Evolutionary conservation across 2,888 invertebrate genomes (phyloP), one percentile per base, ranked within the genome.

Genomic region (Criorhina ranunculi): DNA sequence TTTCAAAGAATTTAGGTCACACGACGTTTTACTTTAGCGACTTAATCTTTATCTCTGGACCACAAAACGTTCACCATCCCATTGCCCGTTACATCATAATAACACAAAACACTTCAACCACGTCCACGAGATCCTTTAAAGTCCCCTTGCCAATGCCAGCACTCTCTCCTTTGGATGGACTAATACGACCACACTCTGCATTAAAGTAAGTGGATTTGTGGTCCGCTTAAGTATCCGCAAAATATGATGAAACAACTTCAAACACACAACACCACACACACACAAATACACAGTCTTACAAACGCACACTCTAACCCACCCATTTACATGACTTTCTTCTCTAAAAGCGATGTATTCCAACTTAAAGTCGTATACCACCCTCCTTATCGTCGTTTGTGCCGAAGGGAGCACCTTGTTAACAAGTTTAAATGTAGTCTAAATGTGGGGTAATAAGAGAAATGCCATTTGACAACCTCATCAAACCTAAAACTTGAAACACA

Each of bases 191-290:
- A 29, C 81, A 77, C 31, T 59, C 70, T 69, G 55, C 77, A 81
- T 77, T 64, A 77, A 29, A 69, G 69, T 64, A 81, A 77, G 76
- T 77, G 49, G 81, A 81, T 81, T 70, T 81, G 81, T 64, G 77
- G 77, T 66, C 55, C 49, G 40, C 24, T 51, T 11, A 69, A 62
- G 69, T 81, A 49, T 40, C 49, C 24, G 24, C 35, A 81, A 64
- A 77, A 77, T 70, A 37, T 51, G 19, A 64, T 49, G 33, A 17
- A 31, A 17, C 46, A 53, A 53, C 31, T 33, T 15, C 12, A 15
- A 33, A 15, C 12, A 29, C n/a, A 15, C 35, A 33, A 6, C 46
- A 35, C 3, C 17, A 40, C 33, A 64, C 46, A 64, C 62, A 44
- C 19, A 40, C 24, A 24, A 1, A 24, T 24, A 24, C 24, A 24